Conservation (phyloP, 2,113 vertebrate species). For the Rousettus leschenaultii region DNA sequence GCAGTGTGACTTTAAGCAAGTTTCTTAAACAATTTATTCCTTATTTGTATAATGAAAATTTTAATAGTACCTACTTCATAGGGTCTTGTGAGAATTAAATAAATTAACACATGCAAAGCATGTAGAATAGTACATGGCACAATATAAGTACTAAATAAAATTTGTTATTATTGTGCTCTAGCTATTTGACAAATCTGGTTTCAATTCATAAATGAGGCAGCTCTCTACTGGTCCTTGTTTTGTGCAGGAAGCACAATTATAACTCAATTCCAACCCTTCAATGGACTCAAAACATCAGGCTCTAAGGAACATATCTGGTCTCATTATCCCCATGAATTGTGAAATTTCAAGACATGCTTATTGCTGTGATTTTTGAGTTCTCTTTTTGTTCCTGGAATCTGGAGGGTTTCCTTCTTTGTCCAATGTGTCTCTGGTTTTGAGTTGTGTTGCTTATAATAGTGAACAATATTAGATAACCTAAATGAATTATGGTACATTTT, state of each 20-base stretch:
- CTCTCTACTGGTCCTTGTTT: neutral
- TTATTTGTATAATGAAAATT: neutral
- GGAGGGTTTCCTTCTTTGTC: neutral
- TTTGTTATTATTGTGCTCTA: neutral
- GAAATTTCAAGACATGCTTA: neutral
- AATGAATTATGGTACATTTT: neutral
- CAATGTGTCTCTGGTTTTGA: constrained; percentile 6
- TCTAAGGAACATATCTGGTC: neutral
- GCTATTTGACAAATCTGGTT: neutral
- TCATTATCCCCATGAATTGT: neutral
- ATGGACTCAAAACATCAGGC: neutral
- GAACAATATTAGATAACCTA: neutral
- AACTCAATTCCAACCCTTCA: neutral
- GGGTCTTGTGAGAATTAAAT: neutral
- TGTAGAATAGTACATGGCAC: neutral
- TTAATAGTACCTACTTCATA: neutral
- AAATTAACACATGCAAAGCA: neutral
- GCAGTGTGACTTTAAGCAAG: neutral
- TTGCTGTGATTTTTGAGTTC: neutral
- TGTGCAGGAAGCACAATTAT: constrained; percentile 15
- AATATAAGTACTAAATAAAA: neutral
- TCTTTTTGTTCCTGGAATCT: neutral
- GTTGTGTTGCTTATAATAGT: neutral
- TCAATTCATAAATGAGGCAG: neutral
- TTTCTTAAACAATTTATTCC: neutral